phyloP scores from a whole-genome alignment of 1,140 invertebrate species.

The Anthonomus grandis region DNA sequence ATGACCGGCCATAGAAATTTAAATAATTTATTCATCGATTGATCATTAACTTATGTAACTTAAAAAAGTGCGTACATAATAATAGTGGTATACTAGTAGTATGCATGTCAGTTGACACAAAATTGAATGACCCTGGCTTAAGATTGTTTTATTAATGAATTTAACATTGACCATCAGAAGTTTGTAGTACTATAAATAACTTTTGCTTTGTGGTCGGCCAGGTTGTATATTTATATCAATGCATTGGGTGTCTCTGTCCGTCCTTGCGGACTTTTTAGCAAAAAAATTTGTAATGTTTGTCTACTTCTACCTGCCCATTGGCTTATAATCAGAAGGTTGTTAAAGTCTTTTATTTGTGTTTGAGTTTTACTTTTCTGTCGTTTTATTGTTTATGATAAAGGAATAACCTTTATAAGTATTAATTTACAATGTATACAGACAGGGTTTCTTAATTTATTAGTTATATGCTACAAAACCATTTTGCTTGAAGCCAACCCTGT shows the following conservation, averaged over 20 bases:
- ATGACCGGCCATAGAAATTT: neutral
- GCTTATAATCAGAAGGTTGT: neutral
- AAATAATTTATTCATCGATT: neutral
- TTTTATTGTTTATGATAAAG: neutral
- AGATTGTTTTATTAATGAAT: constrained; percentile 30
- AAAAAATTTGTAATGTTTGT: constrained; percentile 1
- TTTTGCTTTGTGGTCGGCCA: constrained; percentile 23
- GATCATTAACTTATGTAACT: constrained; percentile 13
- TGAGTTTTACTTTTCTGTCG: neutral
- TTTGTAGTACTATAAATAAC: constrained; percentile 30
- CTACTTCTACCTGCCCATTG: neutral
- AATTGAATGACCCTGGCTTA: constrained; percentile 28
- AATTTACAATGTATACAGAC: neutral
- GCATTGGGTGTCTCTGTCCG: constrained; percentile 11
- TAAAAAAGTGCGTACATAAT: constrained; percentile 19
- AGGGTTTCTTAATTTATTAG: no score
- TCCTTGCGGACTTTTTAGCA: constrained; percentile 18
- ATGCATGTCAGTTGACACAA: constrained; percentile 5
- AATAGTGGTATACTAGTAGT: constrained; percentile 7
- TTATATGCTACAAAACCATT: no score
- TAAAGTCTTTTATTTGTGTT: neutral
- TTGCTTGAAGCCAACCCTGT: no score
- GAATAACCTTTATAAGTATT: neutral
- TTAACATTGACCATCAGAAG: constrained; percentile 31
- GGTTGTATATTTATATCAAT: constrained; percentile 17